phyloP scores from a whole-genome alignment of 2,113 vertebrate species.

The Pterocles gutturalis region DNA sequence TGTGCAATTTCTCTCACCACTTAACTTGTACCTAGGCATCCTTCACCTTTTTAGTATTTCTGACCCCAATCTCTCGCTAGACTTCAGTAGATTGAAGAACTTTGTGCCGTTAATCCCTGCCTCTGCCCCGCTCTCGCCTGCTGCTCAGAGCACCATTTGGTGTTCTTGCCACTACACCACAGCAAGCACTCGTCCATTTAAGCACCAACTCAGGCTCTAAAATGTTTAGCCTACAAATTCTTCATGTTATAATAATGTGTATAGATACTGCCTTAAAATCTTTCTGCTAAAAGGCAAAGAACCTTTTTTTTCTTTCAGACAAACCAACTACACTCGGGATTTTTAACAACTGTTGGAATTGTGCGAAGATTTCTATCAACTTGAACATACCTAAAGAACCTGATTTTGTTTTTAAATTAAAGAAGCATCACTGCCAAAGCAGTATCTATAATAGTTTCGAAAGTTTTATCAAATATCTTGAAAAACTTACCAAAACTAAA shows the following conservation, averaged over 20 bases:
- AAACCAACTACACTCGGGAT: neutral
- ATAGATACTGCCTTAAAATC: neutral
- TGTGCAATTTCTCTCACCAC: neutral
- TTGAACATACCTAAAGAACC: neutral
- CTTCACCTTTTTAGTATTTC: neutral
- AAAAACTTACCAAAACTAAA: neutral
- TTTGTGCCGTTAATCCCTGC: neutral
- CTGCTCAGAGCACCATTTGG: neutral
- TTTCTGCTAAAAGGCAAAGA: neutral
- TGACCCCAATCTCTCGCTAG: neutral
- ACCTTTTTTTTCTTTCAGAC: neutral
- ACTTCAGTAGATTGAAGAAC: neutral
- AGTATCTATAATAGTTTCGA: neutral
- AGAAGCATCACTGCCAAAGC: neutral
- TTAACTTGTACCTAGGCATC: neutral
- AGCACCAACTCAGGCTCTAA: neutral
- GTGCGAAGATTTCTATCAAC: neutral
- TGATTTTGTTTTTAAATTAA: neutral
- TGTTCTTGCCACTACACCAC: fast-evolving
- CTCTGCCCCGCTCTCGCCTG: neutral
- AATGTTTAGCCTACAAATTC: neutral
- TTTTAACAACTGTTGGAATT: neutral
- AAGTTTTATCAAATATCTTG: neutral
- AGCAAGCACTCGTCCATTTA: fast-evolving
- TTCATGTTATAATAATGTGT: fast-evolving